Base-by-base conservation (phyloP, 2,888 invertebrate species). In the Eupithecia dodoneata region DNA sequence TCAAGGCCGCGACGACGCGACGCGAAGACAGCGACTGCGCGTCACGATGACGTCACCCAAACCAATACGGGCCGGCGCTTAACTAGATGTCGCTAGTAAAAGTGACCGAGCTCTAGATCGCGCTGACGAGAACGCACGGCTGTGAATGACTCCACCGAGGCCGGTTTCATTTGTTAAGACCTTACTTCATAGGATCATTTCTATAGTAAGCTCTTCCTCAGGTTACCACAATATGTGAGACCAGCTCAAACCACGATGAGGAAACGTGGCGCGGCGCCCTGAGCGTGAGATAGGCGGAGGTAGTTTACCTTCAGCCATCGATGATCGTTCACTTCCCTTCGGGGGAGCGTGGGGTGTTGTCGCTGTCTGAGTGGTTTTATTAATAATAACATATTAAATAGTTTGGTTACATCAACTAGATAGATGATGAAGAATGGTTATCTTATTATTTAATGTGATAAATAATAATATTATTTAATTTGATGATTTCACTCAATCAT, bases 121-220 rank as follows among this genome's bases (percentile, higher is more conserved):
- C 80, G 79, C 70, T 80, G 73, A 77, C 79, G 77, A 72, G 72
- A 74, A 76, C 76, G 42, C 76, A 18, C 73, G 71, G 73, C 71
- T 13, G 10, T 0, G 49, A n/a, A 65, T n/a, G 65, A 74, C 42
- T 41, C 30, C 2, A 44, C 15, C n/a, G 15, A 69, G 7, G 10
- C 3, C 10, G n/a, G 9, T 47, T 10, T 45, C 1, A 3, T 18
- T n/a, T 5, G 65, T 0, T 73, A 85, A 85, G 85, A 83, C 84
- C 83, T 84, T 84, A 83, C 84, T 83, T 83, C 84, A 84, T 84
- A 84, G 83, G 83, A 83, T 83, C 83, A 84, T 84, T 84, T 83
- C 83, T 84, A 83, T 83, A 83, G 84, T 83, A 84, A 83, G 83
- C 78, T 83, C 83, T 83, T 83, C 83, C 76, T 81, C 74, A 80